Percentiles rank a stretch among this genome's conserved stretches.
phyloP scores from a whole-genome alignment of 2,888 invertebrate species.

The Uloborus plumipes region DNA sequence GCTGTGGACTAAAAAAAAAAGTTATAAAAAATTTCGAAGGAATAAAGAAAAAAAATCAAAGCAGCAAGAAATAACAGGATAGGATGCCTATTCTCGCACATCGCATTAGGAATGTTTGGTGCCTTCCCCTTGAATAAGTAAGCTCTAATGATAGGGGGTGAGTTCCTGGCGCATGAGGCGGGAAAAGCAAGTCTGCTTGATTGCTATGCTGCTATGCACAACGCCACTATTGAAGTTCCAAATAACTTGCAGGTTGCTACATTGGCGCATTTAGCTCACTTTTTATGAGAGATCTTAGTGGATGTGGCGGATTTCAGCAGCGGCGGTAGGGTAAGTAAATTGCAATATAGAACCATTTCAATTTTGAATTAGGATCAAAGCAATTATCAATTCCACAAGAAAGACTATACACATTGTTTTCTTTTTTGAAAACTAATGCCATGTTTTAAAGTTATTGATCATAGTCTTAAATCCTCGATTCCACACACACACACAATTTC shows the following conservation, averaged over 20 bases:
- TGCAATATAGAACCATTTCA: neutral
- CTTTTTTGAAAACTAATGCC: no score
- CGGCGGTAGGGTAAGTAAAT: no score
- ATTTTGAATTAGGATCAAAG: neutral
- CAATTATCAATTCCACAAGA: no score
- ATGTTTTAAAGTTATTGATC: no score
- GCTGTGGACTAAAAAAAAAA: constrained; percentile 47
- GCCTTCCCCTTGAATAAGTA: constrained; percentile 64
- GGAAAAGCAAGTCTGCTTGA: constrained; percentile 44
- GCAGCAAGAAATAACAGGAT: constrained; percentile 62
- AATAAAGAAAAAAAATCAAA: constrained; percentile 29
- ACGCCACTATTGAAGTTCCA: constrained; percentile 17
- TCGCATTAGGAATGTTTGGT: constrained; percentile 63
- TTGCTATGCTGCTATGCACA: constrained; percentile 47
- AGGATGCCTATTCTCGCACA: constrained; percentile 60
- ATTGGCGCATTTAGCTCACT: constrained; percentile 35
- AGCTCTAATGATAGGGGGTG: constrained; percentile 61
- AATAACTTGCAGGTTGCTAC: constrained; percentile 22
- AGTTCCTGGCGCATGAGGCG: constrained; percentile 19
- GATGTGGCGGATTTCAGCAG: neutral
- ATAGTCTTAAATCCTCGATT: no score
- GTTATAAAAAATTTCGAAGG: constrained; percentile 18
- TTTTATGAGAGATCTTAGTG: neutral
- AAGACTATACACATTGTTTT: no score
- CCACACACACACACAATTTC: no score